Conservation (phyloP, 2,888 invertebrate genomes). For the Dugesia japonica region DNA sequence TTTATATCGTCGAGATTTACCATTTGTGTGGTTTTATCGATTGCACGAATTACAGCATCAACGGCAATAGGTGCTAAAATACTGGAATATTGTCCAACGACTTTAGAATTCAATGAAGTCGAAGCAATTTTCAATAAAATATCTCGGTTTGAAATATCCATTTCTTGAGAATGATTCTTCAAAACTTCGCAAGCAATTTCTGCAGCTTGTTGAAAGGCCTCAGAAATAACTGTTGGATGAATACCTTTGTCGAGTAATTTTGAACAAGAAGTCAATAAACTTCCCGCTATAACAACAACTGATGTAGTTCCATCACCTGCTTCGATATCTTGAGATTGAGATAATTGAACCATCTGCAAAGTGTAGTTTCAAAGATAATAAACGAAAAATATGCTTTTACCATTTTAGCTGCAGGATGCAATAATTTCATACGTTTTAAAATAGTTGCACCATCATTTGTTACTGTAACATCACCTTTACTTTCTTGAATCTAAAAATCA, state of each 20-base stretch:
- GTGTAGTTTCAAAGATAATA: too few relatives aligned
- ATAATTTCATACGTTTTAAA: slow-evolving; percentile 89
- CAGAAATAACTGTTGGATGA: slow-evolving; percentile 89
- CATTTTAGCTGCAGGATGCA: slow-evolving; percentile 95
- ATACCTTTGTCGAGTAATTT: slow-evolving; percentile 75
- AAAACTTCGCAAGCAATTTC: slow-evolving; percentile 62
- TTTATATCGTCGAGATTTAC: slow-evolving; percentile 83
- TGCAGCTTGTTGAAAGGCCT: slow-evolving; percentile 75
- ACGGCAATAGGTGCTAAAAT: slow-evolving; percentile 88
- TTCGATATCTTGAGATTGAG: slow-evolving; percentile 92
- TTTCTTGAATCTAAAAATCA: slow-evolving; percentile 69
- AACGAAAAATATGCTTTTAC: slow-evolving; percentile 25
- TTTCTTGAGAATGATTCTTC: slow-evolving; percentile 63
- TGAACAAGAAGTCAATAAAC: slow-evolving; percentile 78
- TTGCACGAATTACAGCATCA: slow-evolving; percentile 75
- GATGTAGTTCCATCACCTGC: slow-evolving; percentile 98
- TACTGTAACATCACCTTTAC: slow-evolving; percentile 92
- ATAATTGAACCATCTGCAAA: slow-evolving; percentile 76
- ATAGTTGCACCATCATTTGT: slow-evolving; percentile 99
- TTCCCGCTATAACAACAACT: slow-evolving; percentile 89
- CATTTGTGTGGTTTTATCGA: slow-evolving; percentile 56
- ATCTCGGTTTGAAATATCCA: slow-evolving; percentile 66
- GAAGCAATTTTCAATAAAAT: slow-evolving; percentile 78
- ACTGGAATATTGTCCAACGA: slow-evolving; percentile 90
- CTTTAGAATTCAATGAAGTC: slow-evolving; percentile 91